Base-by-base conservation (phyloP, 2,888 invertebrate species). In the Eupithecia inturbata region DNA sequence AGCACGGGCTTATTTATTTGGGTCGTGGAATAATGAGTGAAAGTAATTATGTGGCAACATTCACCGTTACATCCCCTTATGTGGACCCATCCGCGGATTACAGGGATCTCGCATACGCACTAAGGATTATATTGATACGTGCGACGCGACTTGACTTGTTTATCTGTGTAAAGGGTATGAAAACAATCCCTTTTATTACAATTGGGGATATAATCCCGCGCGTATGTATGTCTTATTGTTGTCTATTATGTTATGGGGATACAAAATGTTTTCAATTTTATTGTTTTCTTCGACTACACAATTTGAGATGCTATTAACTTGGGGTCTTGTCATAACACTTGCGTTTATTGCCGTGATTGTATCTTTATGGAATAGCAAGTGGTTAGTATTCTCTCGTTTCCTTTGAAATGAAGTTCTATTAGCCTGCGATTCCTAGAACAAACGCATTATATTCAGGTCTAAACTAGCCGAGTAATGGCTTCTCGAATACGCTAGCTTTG, bases 81-180 rank as follows among this genome's bases (percentile, higher is more conserved):
- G 88, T 88, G 88, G 86, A 87, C 88, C 89, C 87, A 86, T 87
- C 84, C 85, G 81, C 78, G 90, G 92, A 92, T 94, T 92, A 92
- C 84, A 89, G 85, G 90, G 90, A 90, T 92, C 89, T 88, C 88
- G 89, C 87, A 86, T 89, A 86, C 87, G 86, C 87, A 85, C 84
- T 82, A 81, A 84, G 90, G 91, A 92, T 92, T 92, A 94, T 92
- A 93, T 92, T 93, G 91, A 93, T 92, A 91, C 89, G 91, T 91
- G 91, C 87, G 87, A 89, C 88, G 90, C 86, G 84, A 85, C 88
- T 89, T 88, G 87, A 89, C 90, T 90, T 90, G 88, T 91, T 93
- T 91, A 92, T 92, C 88, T 88, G 88, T 89, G 89, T 91, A 89
- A 91, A 92, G 90, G 90, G 89, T 90, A 89, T 89, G 87, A 84